phyloP scores from a whole-genome alignment of 2,113 vertebrate species.

The Proterorhinus semilunaris region DNA sequence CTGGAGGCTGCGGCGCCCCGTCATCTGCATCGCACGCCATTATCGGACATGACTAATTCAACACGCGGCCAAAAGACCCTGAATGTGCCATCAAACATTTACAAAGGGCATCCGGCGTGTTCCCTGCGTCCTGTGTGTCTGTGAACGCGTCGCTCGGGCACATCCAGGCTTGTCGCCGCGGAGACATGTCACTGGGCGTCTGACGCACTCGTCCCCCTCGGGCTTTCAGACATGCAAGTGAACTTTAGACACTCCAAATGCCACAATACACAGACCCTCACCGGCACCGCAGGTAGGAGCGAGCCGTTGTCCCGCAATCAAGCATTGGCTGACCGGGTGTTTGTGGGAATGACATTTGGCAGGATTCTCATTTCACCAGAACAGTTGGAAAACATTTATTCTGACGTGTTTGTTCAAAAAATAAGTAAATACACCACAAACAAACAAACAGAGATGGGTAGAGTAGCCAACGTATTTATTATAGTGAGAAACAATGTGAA shows the following conservation, averaged over 20 bases:
- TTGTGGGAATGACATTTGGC: no score
- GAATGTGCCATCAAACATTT: slow-evolving; percentile 67
- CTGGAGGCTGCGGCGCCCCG: slow-evolving; percentile 36
- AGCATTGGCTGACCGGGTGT: neutral
- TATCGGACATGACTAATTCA: slow-evolving; percentile 72
- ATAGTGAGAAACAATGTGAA: no score
- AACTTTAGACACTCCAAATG: slow-evolving; percentile 35
- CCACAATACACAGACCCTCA: neutral
- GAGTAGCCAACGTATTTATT: no score
- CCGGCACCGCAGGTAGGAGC: neutral
- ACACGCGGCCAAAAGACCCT: slow-evolving; percentile 61
- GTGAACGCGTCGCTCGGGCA: no score
- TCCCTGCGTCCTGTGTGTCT: slow-evolving; percentile 25
- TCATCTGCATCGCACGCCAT: slow-evolving; percentile 59
- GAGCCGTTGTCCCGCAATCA: neutral
- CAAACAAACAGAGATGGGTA: no score
- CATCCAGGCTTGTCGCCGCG: slow-evolving; percentile 16
- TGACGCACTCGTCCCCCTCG: slow-evolving; percentile 10
- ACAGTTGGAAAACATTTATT: no score
- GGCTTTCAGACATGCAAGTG: slow-evolving; percentile 36
- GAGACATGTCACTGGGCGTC: slow-evolving; percentile 17
- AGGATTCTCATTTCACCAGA: no score
- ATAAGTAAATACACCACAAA: no score
- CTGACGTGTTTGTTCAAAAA: no score
- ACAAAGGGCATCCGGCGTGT: slow-evolving; percentile 38